Percentiles rank a stretch among this genome's conserved stretches.
phyloP scores from a whole-genome alignment of 2,113 vertebrate species.

The Microcebus ravelobensis region DNA sequence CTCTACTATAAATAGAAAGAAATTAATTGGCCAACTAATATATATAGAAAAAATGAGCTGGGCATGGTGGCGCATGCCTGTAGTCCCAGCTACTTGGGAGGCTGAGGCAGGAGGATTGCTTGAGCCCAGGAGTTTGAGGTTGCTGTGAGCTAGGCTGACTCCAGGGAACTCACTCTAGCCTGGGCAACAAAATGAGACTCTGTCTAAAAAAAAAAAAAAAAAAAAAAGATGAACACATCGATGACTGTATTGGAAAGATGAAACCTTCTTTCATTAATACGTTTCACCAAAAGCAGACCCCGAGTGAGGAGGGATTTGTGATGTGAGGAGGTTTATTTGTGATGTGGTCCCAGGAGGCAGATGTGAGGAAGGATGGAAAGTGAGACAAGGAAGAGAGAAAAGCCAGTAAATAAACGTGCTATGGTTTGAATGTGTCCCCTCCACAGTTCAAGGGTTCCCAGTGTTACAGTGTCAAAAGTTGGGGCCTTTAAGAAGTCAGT shows the following conservation, averaged over 20 bases:
- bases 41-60: no score
- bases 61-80: no score
- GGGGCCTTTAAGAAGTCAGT: background rate
- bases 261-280: background rate
- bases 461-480: background rate
- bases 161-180: no score
- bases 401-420: background rate
- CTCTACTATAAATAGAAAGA: no score
- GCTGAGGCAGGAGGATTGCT: no score
- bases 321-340: background rate
- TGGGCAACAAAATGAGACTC: no score
- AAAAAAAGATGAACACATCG: background rate
- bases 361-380: background rate
- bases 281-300: background rate
- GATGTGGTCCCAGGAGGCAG: background rate
- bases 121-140: no score
- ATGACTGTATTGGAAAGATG: background rate
- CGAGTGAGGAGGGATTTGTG: no score
- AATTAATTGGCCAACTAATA: no score
- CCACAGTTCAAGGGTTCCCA: background rate
- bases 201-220: background rate
- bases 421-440: background rate
- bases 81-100: no score
- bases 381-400: background rate
- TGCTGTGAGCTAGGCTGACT: no score